Evolutionary conservation across 2,113 vertebrate genomes (phyloP), one percentile per base, ranked within the genome.

Genomic region (Prietella phreatophila): DNA sequence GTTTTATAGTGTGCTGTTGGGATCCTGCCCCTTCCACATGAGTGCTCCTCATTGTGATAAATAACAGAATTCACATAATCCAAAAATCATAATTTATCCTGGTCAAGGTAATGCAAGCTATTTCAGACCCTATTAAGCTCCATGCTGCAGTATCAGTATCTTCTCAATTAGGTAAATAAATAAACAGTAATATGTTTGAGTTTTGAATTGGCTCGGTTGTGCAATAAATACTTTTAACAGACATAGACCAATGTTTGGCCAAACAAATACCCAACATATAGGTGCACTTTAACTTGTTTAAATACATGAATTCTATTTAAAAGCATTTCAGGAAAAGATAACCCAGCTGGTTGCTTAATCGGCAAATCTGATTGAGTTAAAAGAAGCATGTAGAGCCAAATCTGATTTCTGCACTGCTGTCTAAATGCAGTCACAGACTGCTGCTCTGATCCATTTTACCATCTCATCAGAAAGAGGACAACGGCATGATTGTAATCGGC

Each of bases 391-490:
- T 75, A 56, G 22, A 80, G 69, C 2, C 15, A 47, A 80, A 79
- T 85, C 8, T n/a, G 47, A 84, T 84, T 88, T 42, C 58, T 67
- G 58, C 4, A 2, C 8, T 39, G 30, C 58, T 42, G 82, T 78
- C 25, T 65, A 75, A 83, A 61, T 61, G 42, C 81, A 63, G 50
- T 36, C 27, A 36, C 20, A 76, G 53, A 76, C 42, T 83, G 33
- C 39, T 76, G 71, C 22, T 22, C 79, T 67, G 80, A 65, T 78
- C 82, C 63, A 53, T 69, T 79, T 69, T 30, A 58, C 22, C 30
- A 36, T 79, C 55, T 84, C 65, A 80, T 80, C 83, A 67, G 50
- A 67, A 79, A 20, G 50, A 85, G 71, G 73, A 88, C 87, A 88
- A 78, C 17, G 82, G 27, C 13, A 53, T 39, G 60, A 88, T 85